These are phyloP conservation scores for Lumbricus terrestris DNA, from an alignment of 2,888 invertebrate genomes.

Conservation along the genomic window DNA sequence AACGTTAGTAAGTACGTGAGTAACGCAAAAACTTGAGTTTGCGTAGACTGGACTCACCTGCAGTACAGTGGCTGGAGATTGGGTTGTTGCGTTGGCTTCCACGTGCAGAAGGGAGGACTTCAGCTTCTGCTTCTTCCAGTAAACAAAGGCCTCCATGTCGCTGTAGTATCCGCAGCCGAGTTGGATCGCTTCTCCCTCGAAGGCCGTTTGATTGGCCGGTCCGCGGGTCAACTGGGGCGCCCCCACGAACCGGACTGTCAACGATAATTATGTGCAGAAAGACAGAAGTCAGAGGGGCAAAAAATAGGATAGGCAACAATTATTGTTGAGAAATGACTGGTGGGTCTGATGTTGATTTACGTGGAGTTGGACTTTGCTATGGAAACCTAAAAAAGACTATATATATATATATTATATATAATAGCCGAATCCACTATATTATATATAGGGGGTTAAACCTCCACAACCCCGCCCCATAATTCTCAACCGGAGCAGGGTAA, in stretches of 20 bases:
- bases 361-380: no score
- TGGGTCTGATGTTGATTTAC: no score
- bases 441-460: no score
- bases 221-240: neutral
- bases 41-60: neutral
- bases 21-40: no score
- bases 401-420: no score
- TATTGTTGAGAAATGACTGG: no score
- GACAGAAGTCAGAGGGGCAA: neutral
- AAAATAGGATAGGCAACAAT: no score
- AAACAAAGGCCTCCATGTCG: slow-evolving; percentile 23
- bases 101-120: neutral
- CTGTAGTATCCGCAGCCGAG: slow-evolving; percentile 28
- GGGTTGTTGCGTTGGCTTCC: neutral
- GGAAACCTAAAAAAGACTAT: no score
- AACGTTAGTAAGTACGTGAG: no score
- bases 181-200: slow-evolving; percentile 20
- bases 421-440: no score
- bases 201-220: slow-evolving; percentile 6
- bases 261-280: neutral
- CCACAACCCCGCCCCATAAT: no score
- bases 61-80: neutral
- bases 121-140: slow-evolving; percentile 16
- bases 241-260: neutral
- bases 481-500: no score